A percentile compares a stretch with the other conserved stretches of the same genome.
These are phyloP conservation scores for Heliconius hermathena DNA, from an alignment of 1,140 invertebrate genomes.

Conservation along the genomic window DNA sequence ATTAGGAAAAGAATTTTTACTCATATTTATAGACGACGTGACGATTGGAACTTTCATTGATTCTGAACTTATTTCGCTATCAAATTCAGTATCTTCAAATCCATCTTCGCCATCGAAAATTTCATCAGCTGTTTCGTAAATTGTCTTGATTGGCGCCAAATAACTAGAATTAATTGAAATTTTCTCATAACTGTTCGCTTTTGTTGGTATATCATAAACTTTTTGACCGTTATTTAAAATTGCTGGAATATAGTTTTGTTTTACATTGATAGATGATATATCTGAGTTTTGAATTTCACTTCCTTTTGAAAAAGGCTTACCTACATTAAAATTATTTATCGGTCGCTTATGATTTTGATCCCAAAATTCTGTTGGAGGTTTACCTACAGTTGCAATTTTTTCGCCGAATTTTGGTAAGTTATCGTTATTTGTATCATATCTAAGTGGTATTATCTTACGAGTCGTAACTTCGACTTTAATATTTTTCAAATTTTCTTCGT, in stretches of 20 bases:
- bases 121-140: conserved; percentile 75
- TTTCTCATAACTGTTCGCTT: conserved; percentile 68
- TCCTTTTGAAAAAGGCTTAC: conserved; percentile 69
- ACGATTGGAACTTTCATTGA: conserved; percentile 76
- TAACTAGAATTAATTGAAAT: conserved; percentile 46
- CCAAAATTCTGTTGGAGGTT: conserved; percentile 62
- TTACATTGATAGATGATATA: conserved; percentile 48
- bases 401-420: conserved; percentile 63
- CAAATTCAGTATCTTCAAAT: conserved; percentile 54
- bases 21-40: conserved; percentile 50
- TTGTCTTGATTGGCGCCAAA: conserved; percentile 54
- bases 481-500: conserved; percentile 66
- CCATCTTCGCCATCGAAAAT: conserved; percentile 72
- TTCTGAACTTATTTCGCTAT: conserved; percentile 75
- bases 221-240: conserved; percentile 65
- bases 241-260: conserved; percentile 67
- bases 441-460: conserved; percentile 73
- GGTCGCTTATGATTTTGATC: conserved; percentile 46
- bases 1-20: conserved; percentile 45
- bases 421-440: conserved; percentile 62
- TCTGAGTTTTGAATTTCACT: conserved; percentile 45
- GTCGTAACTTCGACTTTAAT: conserved; percentile 73
- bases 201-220: conserved; percentile 75
- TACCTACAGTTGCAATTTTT: conserved; percentile 67
- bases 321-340: conserved; percentile 56